Evolutionary conservation across 2,113 vertebrate genomes (phyloP).

Genomic region (Cynopterus brachyotis): DNA sequence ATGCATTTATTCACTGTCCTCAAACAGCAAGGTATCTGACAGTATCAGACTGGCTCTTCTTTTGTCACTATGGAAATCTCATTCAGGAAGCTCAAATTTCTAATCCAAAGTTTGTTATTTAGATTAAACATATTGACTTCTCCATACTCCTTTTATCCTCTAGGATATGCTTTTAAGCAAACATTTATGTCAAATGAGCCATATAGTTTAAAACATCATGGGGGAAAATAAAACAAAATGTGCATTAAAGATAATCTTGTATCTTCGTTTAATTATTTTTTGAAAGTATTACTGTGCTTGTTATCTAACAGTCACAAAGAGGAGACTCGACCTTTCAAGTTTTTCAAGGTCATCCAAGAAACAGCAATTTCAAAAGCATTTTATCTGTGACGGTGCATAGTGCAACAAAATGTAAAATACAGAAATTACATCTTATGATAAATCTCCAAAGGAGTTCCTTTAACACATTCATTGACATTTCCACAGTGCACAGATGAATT

Average conservation of each 20-base stretch:
- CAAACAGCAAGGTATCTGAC: not conserved
- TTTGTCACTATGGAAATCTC: not conserved
- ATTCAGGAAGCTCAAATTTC: not conserved
- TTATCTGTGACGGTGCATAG: slow-evolving; percentile 29
- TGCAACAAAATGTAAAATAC: slow-evolving; percentile 53
- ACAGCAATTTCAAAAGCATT: slow-evolving; percentile 31
- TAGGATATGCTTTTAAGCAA: not conserved
- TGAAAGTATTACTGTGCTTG: not conserved
- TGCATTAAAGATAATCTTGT: not conserved
- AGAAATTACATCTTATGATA: slow-evolving; percentile 20
- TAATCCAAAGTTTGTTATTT: not conserved
- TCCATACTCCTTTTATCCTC: not conserved
- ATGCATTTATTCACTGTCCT: not conserved
- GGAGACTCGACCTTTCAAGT: slow-evolving; percentile 24
- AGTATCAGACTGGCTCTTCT: not conserved
- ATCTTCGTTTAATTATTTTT: not conserved
- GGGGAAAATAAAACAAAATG: not conserved
- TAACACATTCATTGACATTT: slow-evolving; percentile 60
- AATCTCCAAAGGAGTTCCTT: slow-evolving; percentile 51
- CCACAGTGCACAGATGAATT: not conserved
- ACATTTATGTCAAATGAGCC: not conserved
- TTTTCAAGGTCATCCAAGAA: slow-evolving; percentile 5
- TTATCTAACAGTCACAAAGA: not conserved
- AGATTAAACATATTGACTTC: not conserved
- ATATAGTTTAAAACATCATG: not conserved